Conservation (phyloP, 2,113 vertebrate species). For the Donacobius atricapilla region DNA sequence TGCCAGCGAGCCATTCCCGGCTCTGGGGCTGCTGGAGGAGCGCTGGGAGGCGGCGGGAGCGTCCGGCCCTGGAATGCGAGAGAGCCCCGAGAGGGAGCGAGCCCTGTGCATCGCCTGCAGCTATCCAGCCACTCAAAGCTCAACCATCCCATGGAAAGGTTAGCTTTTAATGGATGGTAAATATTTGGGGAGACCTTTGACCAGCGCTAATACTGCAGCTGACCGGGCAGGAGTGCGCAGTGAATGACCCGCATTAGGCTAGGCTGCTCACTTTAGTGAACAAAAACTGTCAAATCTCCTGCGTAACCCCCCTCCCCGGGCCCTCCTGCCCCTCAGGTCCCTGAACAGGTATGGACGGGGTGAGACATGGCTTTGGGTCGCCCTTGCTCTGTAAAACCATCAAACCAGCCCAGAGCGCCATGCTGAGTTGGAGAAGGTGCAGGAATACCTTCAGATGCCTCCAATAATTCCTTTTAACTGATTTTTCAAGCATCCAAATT, state of each 20-base stretch:
- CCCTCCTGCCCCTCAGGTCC: neutral
- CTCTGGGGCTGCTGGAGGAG: neutral
- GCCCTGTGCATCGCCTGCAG: constrained; percentile 20
- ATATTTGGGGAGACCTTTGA: constrained; percentile 71
- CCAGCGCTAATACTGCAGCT: constrained; percentile 56
- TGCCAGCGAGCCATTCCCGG: neutral
- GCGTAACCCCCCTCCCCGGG: neutral
- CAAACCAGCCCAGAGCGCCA: neutral
- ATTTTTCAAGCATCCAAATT: neutral
- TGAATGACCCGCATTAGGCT: constrained; percentile 35
- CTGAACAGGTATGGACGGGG: neutral
- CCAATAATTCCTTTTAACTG: neutral
- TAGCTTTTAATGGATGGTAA: constrained; percentile 67
- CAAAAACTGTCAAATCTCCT: neutral
- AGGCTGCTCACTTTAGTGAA: constrained; percentile 28
- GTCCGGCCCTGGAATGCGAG: neutral
- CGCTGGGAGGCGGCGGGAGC: neutral
- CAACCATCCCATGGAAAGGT: constrained; percentile 34
- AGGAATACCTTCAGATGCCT: neutral
- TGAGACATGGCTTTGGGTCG: neutral
- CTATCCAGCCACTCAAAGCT: constrained; percentile 16
- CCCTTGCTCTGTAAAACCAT: neutral
- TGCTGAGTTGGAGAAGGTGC: neutral
- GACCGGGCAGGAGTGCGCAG: constrained; percentile 17
- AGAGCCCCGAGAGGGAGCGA: too few species aligned